Evolutionary conservation across 2,888 invertebrate species (phyloP), one percentile per base, ranked within the genome.

Genomic region (Lasioglossum lativentre): DNA sequence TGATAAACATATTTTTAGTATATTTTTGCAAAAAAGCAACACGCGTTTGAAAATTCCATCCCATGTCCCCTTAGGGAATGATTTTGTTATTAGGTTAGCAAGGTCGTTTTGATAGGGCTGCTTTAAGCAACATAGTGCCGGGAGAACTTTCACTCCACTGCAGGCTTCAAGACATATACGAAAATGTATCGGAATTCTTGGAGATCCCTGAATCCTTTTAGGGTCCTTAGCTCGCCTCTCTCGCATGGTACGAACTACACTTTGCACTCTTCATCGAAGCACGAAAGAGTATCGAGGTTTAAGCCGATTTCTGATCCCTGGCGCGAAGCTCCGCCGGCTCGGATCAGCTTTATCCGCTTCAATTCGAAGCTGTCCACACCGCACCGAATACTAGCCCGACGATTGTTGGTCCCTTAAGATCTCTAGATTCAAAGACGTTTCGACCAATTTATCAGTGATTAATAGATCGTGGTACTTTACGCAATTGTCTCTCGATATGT

Each of bases 341-440:
- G 87, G 88, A 91, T 91, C 89, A 88, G 79, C 82, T 86, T 91
- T 90, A 91, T 89, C 89, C 87, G 82, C 82, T 91, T 89, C 81
- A 82, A 81, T 73, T 77, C 70, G 82, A 82, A 86, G 75, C 78
- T 86, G 86, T 83, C 87, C 88, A 87, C 80, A 70, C 68, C 23
- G 34, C 76, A 68, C 59, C 77, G 84, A 86, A 90, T 83, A 81
- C 74, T 70, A 66, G 52, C 76, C 6, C 56, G 80, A 47, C 89
- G 75, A 83, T 83, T 83, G 75, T 79, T 87, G 14, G 82, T 73
- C 78, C 68, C 30, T 34, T 38, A 56, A 73, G 71, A 59, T 78
- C 47, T 40, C 27, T 8, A 59, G 47, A 66, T n/a, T 34, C 6
- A 42, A 42, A 56, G 34, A 27, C 59, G 34, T 78, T 66, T 52